These are phyloP conservation scores for Thymelicus acteon DNA, from an alignment of 2,888 invertebrate species.

Conservation along the genomic window DNA sequence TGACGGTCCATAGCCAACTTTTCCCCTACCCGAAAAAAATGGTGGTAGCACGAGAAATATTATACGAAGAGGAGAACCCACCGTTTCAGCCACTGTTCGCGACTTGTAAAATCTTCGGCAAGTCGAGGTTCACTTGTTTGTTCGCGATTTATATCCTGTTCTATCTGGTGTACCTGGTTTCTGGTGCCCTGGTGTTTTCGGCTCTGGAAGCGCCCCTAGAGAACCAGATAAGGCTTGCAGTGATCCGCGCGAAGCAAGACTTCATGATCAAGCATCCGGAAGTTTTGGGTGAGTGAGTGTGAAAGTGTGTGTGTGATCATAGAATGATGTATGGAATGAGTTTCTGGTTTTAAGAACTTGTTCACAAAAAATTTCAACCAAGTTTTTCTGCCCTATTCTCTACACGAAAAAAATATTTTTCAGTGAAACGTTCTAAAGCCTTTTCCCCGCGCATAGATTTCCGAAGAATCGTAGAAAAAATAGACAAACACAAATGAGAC, in stretches of 20 bases:
- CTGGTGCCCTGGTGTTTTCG: conserved; percentile 88
- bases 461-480: too few species aligned
- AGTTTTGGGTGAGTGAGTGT: conserved; percentile 82
- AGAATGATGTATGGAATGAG: too few species aligned
- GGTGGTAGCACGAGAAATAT: conserved; percentile 69
- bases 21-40: conserved; percentile 76
- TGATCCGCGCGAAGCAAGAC: conserved; percentile 79
- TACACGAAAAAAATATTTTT: too few species aligned
- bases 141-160: conserved; percentile 83
- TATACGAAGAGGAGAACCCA: conserved; percentile 76
- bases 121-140: conserved; percentile 81
- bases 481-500: too few species aligned
- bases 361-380: too few species aligned
- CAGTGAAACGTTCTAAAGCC: too few species aligned
- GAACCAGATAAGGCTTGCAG: conserved; percentile 75
- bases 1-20: conserved; percentile 77
- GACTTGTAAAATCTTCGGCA: conserved; percentile 76
- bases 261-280: conserved; percentile 86
- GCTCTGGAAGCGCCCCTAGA: conserved; percentile 88
- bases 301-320: too few species aligned
- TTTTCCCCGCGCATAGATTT: too few species aligned
- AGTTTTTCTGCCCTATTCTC: too few species aligned
- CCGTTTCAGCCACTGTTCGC: conserved; percentile 75
- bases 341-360: too few species aligned
- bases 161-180: conserved; percentile 86